Conservation (phyloP, 2,113 vertebrate genomes). For the Shinisaurus crocodilurus region DNA sequence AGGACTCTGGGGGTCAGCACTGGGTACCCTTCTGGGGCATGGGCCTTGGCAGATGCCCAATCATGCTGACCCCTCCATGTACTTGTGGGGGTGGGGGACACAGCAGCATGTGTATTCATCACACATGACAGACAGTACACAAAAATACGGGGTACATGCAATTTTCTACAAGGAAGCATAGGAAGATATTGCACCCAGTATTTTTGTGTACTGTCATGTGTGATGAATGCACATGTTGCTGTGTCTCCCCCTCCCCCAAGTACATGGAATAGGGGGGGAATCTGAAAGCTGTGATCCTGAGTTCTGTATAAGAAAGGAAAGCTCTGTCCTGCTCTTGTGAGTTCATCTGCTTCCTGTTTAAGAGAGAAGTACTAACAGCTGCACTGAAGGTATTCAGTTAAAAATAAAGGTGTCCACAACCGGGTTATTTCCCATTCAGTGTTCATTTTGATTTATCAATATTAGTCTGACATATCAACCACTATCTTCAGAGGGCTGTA, state of each 20-base stretch:
- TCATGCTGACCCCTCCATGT: neutral
- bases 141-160: neutral
- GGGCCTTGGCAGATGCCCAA: neutral
- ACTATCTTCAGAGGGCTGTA: neutral
- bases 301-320: neutral
- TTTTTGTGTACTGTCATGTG: too few species aligned
- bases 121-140: neutral
- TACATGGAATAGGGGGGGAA: too few species aligned
- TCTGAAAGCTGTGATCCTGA: neutral
- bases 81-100: neutral
- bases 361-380: neutral
- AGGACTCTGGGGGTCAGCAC: neutral
- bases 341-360: neutral
- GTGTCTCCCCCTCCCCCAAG: too few species aligned
- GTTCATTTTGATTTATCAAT: neutral
- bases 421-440: neutral
- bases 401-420: neutral
- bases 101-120: neutral
- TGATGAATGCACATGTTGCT: too few species aligned
- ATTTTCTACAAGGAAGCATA: neutral
- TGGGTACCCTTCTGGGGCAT: neutral
- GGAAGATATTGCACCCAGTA: too few species aligned
- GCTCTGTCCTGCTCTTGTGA: neutral
- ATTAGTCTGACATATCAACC: neutral
- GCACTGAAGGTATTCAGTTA: neutral